Evolutionary conservation across 2,113 vertebrate genomes (phyloP).

Genomic region (Sprattus sprattus): DNA sequence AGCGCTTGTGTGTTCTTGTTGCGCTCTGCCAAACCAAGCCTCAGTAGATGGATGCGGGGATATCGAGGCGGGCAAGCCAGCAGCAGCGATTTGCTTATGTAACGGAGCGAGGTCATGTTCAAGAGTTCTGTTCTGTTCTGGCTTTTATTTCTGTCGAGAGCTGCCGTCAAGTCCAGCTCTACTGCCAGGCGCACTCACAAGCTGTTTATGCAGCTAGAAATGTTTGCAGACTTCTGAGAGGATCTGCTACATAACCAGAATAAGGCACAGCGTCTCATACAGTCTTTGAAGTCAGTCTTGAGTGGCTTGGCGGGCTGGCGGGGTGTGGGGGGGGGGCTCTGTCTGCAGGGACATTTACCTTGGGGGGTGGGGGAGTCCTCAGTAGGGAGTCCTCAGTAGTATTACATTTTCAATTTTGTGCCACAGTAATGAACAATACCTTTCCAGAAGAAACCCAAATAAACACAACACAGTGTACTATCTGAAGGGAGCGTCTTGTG

Average conservation of each 20-base stretch:
- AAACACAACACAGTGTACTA: background rate
- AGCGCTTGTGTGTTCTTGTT: background rate
- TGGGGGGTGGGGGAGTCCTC: no score
- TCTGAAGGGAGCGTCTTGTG: background rate
- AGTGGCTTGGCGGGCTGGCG: no score
- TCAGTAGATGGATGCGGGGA: background rate
- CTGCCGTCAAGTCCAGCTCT: background rate
- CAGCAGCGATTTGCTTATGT: background rate
- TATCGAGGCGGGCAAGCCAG: background rate
- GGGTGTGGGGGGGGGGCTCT: no score
- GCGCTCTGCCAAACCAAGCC: background rate
- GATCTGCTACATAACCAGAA: background rate
- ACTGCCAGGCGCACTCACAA: background rate
- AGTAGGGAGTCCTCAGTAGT: no score
- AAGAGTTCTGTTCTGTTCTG: background rate
- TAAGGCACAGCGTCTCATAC: background rate
- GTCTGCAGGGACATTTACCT: no score
- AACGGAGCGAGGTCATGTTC: background rate
- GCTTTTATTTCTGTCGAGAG: background rate
- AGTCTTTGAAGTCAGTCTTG: background rate
- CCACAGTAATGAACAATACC: no score
- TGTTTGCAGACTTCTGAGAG: background rate
- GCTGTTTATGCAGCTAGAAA: no score
- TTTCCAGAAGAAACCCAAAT: background rate
- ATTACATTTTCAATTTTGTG: no score